phyloP scores from a whole-genome alignment of 1,140 invertebrate species.

The Marisa cornuarietis region DNA sequence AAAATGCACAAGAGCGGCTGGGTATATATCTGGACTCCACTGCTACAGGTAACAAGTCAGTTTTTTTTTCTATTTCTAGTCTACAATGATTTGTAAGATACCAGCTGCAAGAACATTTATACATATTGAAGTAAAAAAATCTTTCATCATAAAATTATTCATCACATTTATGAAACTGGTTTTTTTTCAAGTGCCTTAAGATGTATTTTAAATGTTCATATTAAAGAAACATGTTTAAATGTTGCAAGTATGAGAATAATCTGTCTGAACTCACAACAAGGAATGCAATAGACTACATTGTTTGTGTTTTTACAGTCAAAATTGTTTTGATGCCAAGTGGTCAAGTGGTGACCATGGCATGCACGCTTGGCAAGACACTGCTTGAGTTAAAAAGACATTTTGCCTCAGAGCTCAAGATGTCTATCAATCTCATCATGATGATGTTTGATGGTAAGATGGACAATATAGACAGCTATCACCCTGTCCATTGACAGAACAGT shows the following conservation, averaged over 20 bases:
- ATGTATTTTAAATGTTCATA: slow-evolving; percentile 11
- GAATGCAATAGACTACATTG: background rate
- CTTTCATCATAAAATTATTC: too few species aligned
- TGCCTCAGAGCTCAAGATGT: slow-evolving; percentile 63
- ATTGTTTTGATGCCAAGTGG: slow-evolving; percentile 64
- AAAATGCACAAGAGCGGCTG: background rate
- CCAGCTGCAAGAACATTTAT: too few species aligned
- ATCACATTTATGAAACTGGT: too few species aligned
- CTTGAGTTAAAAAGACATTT: slow-evolving; percentile 61
- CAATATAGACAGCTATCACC: too few species aligned
- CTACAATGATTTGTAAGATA: background rate
- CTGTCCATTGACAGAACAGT: too few species aligned
- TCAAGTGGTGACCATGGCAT: slow-evolving; percentile 63
- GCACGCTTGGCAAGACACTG: slow-evolving; percentile 59
- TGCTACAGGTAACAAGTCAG: slow-evolving; percentile 51
- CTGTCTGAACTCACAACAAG: background rate
- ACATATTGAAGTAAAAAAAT: too few species aligned
- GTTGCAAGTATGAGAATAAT: background rate
- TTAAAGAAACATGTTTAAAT: background rate
- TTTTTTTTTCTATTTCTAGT: background rate
- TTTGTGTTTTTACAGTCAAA: slow-evolving; percentile 51
- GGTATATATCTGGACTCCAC: slow-evolving; percentile 55
- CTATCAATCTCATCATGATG: slow-evolving; percentile 54
- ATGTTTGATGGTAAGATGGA: slow-evolving; percentile 60
- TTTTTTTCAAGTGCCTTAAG: too few species aligned